Evolutionary conservation across 2,113 vertebrate species (phyloP).

Genomic region (Vulpes lagopus): DNA sequence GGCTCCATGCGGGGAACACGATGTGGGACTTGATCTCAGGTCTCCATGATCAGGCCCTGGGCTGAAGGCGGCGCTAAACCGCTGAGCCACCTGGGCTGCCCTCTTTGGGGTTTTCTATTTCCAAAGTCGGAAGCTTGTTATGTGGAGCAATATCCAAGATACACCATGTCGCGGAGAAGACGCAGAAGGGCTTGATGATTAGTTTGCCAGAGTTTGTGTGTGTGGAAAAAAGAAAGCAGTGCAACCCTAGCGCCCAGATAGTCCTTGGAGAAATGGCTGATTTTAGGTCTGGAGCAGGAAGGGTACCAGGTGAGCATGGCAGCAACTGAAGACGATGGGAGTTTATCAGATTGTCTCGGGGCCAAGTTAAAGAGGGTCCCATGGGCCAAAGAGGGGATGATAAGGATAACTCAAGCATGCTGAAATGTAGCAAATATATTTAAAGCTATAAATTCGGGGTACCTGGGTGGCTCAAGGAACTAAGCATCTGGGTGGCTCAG

Average conservation of each 20-base stretch:
- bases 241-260: neutral
- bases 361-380: neutral
- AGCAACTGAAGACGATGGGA: neutral
- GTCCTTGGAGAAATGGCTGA: neutral
- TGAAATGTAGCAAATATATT: neutral
- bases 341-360: neutral
- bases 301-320: no score
- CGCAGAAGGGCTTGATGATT: neutral
- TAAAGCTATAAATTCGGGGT: neutral
- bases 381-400: neutral
- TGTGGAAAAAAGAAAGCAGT: neutral
- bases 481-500: no score
- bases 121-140: neutral
- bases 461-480: neutral
- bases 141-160: neutral
- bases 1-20: no score
- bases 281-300: neutral
- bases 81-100: no score
- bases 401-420: neutral
- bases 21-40: no score
- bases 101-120: neutral
- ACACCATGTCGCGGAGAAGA: neutral
- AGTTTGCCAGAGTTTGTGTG: neutral
- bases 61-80: no score
- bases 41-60: no score